phyloP scores from a whole-genome alignment of 2,888 invertebrate genomes.

The Capitulum mitella region DNA sequence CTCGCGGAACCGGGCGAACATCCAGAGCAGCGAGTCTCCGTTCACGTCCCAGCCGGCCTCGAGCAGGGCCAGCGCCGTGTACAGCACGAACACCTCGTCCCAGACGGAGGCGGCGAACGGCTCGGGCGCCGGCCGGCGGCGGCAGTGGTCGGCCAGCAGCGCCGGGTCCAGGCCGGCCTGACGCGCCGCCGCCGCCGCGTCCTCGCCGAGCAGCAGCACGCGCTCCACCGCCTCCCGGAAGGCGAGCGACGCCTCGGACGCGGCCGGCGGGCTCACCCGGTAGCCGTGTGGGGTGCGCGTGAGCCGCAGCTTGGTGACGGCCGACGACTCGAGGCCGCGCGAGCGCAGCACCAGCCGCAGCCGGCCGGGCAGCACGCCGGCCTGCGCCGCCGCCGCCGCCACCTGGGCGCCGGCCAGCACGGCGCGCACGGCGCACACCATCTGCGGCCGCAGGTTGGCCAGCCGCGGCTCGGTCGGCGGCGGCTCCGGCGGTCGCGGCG shows the following conservation, averaged over 20 bases:
- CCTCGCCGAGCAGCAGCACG: not conserved
- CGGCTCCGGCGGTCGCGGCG: too few relatives aligned
- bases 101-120: not conserved
- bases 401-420: not conserved
- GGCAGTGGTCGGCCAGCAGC: not conserved
- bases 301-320: conserved; percentile 3
- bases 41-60: not conserved
- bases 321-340: not conserved
- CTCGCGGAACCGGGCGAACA: not conserved
- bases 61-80: not conserved
- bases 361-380: not conserved
- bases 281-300: not conserved
- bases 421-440: not conserved
- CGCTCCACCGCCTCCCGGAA: conserved; percentile 6
- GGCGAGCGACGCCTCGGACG: not conserved
- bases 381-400: not conserved
- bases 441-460: not conserved
- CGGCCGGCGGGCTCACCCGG: not conserved
- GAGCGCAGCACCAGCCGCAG: not conserved
- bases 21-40: not conserved
- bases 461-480: too few relatives aligned
- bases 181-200: not conserved
- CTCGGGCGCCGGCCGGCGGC: not conserved
- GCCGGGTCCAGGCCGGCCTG: not conserved
- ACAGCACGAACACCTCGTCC: not conserved